Evolutionary conservation across 1,140 invertebrate species (phyloP), one percentile per base, ranked within the genome.

Genomic region (Drosophila miranda): DNA sequence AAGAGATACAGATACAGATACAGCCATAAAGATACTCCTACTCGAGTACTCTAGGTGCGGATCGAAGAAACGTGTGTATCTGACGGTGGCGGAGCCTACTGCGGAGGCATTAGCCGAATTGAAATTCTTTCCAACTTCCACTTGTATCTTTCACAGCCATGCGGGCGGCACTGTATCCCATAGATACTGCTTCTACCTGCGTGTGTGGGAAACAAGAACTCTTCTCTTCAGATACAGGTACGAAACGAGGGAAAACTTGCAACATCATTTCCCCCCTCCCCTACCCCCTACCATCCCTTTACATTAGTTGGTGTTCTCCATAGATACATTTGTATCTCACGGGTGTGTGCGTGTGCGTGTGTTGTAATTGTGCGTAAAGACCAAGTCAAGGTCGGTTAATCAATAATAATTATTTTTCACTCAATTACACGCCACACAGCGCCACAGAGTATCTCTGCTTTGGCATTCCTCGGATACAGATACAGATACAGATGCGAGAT

Each of bases 391-490:
- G 82, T 87, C 82, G 82, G 82, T 78, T 87, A 87, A 87, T 87
- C 82, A 87, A 87, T 87, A 87, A 87, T 78, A 75, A 87, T 87
- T 87, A 87, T 87, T 87, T 87, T 87, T 87, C 82, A 87, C 82
- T 87, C 75, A 87, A 87, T 87, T 87, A 87, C 66, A 76, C 74
- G 45, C 60, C 69, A 56, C 62, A 50, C 53, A 45, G 61, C 45
- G 45, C 50, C 34, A 38, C 34, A 13, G 11, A 38, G 48, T 52
- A 49, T 13, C 21, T 50, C 49, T 8, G 30, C 28, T 41, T 49
- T 60, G 52, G 34, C 54, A 74, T 74, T 74, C 70, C 50, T 50
- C 59, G 53, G 14, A 53, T 60, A 71, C 44, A 75, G 41, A 56
- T 57, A 61, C 59, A 49, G 14, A 53, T 60, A 71, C 44, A 75